phyloP scores from a whole-genome alignment of 2,888 invertebrate genomes.

The Fabriciana adippe region DNA sequence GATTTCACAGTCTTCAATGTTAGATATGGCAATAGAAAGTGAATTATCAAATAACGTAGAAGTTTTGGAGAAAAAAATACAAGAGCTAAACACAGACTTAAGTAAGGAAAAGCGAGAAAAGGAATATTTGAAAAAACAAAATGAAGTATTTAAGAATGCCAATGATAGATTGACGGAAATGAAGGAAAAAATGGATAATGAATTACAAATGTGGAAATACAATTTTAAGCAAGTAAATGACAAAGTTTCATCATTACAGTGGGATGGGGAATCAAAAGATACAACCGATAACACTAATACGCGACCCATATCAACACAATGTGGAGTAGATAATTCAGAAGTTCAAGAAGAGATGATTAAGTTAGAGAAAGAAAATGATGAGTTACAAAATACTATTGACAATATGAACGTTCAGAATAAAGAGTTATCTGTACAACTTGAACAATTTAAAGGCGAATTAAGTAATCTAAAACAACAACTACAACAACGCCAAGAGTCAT shows the following conservation, averaged over 20 bases:
- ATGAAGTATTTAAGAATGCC: conserved; percentile 88
- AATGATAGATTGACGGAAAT: conserved; percentile 90
- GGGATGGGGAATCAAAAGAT: conserved; percentile 33
- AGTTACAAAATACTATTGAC: conserved; percentile 64
- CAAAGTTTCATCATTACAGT: conserved; percentile 79
- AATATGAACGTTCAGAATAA: conserved; percentile 62
- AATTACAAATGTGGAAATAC: conserved; percentile 87
- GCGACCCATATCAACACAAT: conserved; percentile 30
- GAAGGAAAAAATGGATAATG: conserved; percentile 91
- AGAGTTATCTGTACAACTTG: conserved; percentile 53
- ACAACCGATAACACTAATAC: neutral
- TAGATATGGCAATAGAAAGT: conserved; percentile 90
- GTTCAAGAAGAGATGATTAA: conserved; percentile 61
- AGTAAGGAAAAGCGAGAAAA: conserved; percentile 86
- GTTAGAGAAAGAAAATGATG: conserved; percentile 75
- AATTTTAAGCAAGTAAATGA: conserved; percentile 87
- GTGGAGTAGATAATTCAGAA: conserved; percentile 46
- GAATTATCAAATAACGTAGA: conserved; percentile 88
- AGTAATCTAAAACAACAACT: conserved; percentile 19
- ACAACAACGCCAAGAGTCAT: conserved; percentile 18
- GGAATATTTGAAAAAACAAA: conserved; percentile 85
- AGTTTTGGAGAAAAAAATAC: conserved; percentile 84
- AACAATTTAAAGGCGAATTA: conserved; percentile 57
- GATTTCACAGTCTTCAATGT: conserved; percentile 81
- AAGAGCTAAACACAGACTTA: conserved; percentile 81